Base-by-base conservation (phyloP, 2,888 invertebrate species). In the Melitaea athalia region DNA sequence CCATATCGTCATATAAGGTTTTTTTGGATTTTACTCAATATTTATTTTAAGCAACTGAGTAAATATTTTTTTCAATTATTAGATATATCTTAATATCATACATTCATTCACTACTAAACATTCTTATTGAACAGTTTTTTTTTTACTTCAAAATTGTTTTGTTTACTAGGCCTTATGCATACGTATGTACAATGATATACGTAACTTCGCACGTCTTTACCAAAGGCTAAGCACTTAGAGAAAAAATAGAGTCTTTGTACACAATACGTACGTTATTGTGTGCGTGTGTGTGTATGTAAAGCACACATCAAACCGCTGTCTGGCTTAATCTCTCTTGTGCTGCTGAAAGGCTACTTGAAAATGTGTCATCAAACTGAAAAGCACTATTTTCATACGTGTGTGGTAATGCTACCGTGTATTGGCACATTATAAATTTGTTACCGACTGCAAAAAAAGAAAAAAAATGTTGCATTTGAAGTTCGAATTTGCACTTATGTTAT, bases 361-460 rank as follows among this genome's bases (percentile, higher is more conserved):
- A 84, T 81, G 88, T 88, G 87, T 86, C 89, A 87, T 88, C 85
- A 80, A 72, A 78, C 84, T 85, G 85, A 84, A 85, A 85, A 82
- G 81, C 83, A 87, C 89, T 87, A 88, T 89, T 90, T 88, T 88
- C 84, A 83, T 86, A 85, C 80, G 77, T 72, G 53, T 75, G 42
- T 76, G 80, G 81, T 71, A 33, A 15, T 53, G 62, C 59, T 65
- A 50, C 5, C 0, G 5, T 55, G 63, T 64, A 70, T 69, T 79
- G 80, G 76, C 55, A 61, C 71, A 57, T 57, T 57, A 7, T 8
- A n/a, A 38, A 55, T 17, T 11, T 33, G 0, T 45, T 24, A 24
- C 1, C 24, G 24, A 24, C 24, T 24, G 24, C 24, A 45, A 4
- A 45, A 11, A 38, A 38, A 31, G 5, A n/a, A n/a, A n/a, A n/a